Evolutionary conservation across 1,140 invertebrate genomes (phyloP).

Genomic region (Samia ricini): DNA sequence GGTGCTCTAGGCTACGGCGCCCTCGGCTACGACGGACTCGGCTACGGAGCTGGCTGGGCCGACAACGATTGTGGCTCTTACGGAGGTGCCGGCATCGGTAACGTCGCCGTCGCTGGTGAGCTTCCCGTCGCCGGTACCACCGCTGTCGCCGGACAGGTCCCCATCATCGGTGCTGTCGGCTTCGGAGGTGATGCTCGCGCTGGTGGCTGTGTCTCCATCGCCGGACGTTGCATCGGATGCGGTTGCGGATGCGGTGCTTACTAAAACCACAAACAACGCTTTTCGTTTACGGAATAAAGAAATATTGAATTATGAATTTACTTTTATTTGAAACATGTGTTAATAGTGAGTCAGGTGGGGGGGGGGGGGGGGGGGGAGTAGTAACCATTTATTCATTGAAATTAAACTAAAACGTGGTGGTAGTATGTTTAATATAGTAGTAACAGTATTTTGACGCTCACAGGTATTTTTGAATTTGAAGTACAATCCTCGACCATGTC

Average conservation of each 20-base stretch:
- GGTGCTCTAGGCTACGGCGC: conserved; percentile 5
- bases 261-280: neutral
- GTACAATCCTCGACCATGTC: too few species aligned
- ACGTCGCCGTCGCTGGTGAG: conserved; percentile 20
- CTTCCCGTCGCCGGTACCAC: conserved; percentile 23
- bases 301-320: too few species aligned
- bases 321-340: too few species aligned
- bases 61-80: conserved; percentile 11
- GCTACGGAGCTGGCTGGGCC: conserved; percentile 13
- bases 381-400: too few species aligned
- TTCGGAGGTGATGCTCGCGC: conserved; percentile 24
- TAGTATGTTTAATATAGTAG: too few species aligned
- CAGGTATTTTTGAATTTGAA: too few species aligned
- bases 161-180: conserved; percentile 25
- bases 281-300: neutral
- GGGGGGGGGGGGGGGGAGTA: too few species aligned
- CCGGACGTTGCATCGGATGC: conserved; percentile 24
- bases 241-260: conserved; percentile 10
- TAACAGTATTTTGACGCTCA: too few species aligned
- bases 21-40: conserved; percentile 11
- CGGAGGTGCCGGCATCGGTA: conserved; percentile 9
- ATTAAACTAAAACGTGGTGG: too few species aligned
- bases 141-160: conserved; percentile 21
- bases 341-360: too few species aligned
- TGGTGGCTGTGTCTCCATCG: conserved; percentile 23